These are phyloP conservation scores for Drosophila sechellia DNA, from an alignment of 1,140 invertebrate species.

Conservation along the genomic window DNA sequence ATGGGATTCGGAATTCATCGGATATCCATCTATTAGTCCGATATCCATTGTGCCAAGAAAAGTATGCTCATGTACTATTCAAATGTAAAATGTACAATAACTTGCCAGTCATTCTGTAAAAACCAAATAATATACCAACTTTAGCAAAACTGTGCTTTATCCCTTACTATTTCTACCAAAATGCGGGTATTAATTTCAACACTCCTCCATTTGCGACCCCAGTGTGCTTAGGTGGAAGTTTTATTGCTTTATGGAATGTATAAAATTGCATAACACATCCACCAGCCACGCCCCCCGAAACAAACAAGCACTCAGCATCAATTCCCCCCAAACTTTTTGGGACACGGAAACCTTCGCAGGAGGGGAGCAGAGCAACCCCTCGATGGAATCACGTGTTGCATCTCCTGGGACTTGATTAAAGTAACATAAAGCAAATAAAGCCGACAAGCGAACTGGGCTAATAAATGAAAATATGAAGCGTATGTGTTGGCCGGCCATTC, in stretches of 20 bases:
- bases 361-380: conserved; percentile 45
- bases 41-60: background rate
- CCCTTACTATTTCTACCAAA: background rate
- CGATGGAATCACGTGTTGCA: conserved; percentile 80
- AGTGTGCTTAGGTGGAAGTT: conserved; percentile 52
- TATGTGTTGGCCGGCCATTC: conserved; percentile 42
- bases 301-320: conserved; percentile 3
- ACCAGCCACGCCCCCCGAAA: conserved; percentile 46
- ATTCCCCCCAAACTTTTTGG: conserved; percentile 9
- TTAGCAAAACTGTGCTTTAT: background rate
- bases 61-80: too few relatives aligned
- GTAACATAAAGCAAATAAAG: conserved; percentile 79
- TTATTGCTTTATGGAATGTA: conserved; percentile 75
- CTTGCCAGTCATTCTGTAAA: too few relatives aligned
- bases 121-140: background rate
- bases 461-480: conserved; percentile 82
- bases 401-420: conserved; percentile 84
- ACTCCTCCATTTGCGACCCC: conserved; percentile 14
- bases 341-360: too few relatives aligned
- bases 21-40: background rate
- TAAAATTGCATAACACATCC: conserved; percentile 71
- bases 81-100: too few relatives aligned
- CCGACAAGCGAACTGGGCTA: conserved; percentile 65
- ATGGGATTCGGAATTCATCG: background rate
- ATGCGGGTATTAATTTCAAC: conserved; percentile 15